phyloP scores from a whole-genome alignment of 2,888 invertebrate genomes.

The Lasioglossum malachurum region DNA sequence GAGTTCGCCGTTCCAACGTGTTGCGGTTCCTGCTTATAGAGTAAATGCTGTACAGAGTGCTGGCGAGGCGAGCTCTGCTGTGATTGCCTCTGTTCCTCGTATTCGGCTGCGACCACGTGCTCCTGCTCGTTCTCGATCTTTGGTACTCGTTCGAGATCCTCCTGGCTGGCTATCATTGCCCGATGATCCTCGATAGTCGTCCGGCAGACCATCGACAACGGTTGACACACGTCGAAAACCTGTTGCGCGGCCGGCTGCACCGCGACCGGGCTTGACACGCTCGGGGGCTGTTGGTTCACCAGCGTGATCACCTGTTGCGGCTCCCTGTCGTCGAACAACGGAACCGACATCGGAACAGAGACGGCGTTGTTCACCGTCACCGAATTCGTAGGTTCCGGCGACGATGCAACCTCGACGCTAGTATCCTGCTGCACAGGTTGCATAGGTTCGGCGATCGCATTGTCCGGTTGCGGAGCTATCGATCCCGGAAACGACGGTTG shows the following conservation, averaged over 20 bases:
- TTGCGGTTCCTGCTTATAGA: constrained; percentile 61
- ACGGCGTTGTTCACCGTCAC: not conserved
- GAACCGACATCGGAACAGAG: constrained; percentile 50
- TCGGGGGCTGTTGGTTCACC: constrained; percentile 77
- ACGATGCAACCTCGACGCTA: not conserved
- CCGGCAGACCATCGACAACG: constrained; percentile 20
- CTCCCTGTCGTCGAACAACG: constrained; percentile 71
- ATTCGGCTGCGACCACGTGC: constrained; percentile 23
- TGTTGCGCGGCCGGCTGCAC: constrained; percentile 76
- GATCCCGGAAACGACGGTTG: constrained; percentile 76
- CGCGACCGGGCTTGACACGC: constrained; percentile 80
- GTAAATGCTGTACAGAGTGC: constrained; percentile 62
- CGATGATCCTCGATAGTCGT: constrained; percentile 10
- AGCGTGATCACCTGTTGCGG: constrained; percentile 79
- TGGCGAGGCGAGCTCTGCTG: constrained; percentile 47
- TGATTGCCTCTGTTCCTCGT: constrained; percentile 56
- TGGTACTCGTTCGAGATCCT: constrained; percentile 22
- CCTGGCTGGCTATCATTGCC: constrained; percentile 20
- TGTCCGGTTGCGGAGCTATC: constrained; percentile 77
- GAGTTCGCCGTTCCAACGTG: constrained; percentile 61
- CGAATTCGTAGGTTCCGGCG: constrained; percentile 6
- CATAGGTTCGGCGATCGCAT: not conserved
- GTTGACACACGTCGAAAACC: constrained; percentile 72
- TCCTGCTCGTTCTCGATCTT: constrained; percentile 38
- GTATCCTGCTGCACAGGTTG: not conserved